These are phyloP conservation scores for Lymantria monacha DNA, from an alignment of 2,888 invertebrate genomes.

Conservation along the genomic window DNA sequence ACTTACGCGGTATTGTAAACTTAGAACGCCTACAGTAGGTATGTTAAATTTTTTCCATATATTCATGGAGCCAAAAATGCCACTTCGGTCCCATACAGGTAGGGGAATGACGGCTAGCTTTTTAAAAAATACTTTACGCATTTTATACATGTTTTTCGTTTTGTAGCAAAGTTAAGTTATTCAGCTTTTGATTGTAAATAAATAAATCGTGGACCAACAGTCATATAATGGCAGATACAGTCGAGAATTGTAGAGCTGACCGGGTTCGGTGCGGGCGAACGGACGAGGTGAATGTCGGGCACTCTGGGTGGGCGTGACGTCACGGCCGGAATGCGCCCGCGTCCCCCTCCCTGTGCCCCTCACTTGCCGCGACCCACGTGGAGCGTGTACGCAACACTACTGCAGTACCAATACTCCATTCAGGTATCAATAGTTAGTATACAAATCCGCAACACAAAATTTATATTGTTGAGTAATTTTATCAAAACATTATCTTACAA, in stretches of 20 bases:
- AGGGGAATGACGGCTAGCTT: too few relatives aligned
- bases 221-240: slow-evolving; percentile 67
- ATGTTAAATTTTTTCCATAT: too few relatives aligned
- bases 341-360: slow-evolving; percentile 45
- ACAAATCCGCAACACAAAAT: slow-evolving; percentile 31
- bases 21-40: too few relatives aligned
- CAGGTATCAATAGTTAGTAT: slow-evolving; percentile 51
- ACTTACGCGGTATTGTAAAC: slow-evolving; percentile 33
- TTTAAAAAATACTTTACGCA: too few relatives aligned
- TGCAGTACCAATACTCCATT: slow-evolving; percentile 56
- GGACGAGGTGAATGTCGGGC: slow-evolving; percentile 73
- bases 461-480: slow-evolving; percentile 9
- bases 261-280: slow-evolving; percentile 47
- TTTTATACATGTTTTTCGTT: too few relatives aligned
- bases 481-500: slow-evolving; percentile 1
- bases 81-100: too few relatives aligned
- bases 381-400: slow-evolving; percentile 59
- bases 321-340: slow-evolving; percentile 78
- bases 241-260: slow-evolving; percentile 48
- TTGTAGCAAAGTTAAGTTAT: slow-evolving; percentile 40
- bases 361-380: slow-evolving; percentile 57
- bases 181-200: slow-evolving; percentile 52
- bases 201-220: slow-evolving; percentile 58
- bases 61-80: too few relatives aligned
- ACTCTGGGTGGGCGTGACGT: slow-evolving; percentile 81